Conservation (phyloP, 37 sponge, comb jelly and placozoan species). For the Geodia barretti region DNA sequence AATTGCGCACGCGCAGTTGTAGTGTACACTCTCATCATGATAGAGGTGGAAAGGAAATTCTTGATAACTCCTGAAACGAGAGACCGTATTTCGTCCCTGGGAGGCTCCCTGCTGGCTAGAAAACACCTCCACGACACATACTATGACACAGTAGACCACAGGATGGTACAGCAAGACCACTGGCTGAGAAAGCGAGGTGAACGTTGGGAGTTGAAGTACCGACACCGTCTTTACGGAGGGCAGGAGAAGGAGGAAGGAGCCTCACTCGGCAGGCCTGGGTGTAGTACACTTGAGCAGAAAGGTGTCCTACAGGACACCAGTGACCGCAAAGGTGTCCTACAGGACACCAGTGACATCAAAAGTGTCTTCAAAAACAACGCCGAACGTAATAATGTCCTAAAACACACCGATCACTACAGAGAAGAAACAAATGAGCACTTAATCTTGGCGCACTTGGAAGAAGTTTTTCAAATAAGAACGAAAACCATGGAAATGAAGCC, state of each 20-base stretch:
- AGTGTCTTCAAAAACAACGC: too few relatives aligned
- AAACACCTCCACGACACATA: not conserved
- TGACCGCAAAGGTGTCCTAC: too few relatives aligned
- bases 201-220: conserved; percentile 15
- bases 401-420: not conserved
- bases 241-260: too few relatives aligned
- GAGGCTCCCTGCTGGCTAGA: not conserved
- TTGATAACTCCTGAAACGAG: not conserved
- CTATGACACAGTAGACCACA: not conserved
- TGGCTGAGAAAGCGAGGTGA: conserved; percentile 11
- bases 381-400: too few relatives aligned
- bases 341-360: too few relatives aligned
- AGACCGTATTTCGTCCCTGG: not conserved
- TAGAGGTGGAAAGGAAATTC: conserved; percentile 24
- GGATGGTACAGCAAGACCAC: not conserved
- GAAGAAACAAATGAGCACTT: not conserved
- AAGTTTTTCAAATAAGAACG: not conserved
- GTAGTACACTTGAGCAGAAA: too few relatives aligned
- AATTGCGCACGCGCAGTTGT: too few relatives aligned
- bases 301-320: too few relatives aligned
- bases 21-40: too few relatives aligned
- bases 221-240: too few relatives aligned
- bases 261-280: too few relatives aligned
- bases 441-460: not conserved
- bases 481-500: not conserved